phyloP scores from a whole-genome alignment of 1,140 invertebrate species.

The Ditylenchus dipsaci region DNA sequence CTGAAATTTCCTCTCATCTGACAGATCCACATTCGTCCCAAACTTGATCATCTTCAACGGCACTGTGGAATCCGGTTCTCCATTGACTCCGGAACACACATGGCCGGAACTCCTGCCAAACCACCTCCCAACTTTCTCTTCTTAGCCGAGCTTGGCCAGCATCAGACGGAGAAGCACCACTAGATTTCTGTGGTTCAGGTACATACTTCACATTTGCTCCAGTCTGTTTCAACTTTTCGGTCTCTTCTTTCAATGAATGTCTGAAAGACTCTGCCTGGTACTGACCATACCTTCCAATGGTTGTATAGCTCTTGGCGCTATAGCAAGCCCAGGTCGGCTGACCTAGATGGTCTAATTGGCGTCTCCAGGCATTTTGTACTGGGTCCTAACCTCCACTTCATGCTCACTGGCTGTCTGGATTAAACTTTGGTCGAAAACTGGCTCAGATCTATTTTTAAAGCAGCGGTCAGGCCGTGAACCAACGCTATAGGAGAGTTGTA shows the following conservation, averaged over 20 bases:
- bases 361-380: conserved; percentile 60
- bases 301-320: conserved; percentile 85
- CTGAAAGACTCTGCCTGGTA: conserved; percentile 97
- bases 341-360: conserved; percentile 82
- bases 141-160: background rate
- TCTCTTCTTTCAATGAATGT: conserved; percentile 72
- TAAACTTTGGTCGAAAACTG: conserved; percentile 96
- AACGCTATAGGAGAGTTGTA: conserved; percentile 93
- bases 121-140: background rate
- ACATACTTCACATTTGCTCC: background rate
- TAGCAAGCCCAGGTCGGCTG: conserved; percentile 85
- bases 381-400: conserved; percentile 70
- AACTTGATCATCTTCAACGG: conserved; percentile 68
- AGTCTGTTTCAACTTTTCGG: conserved; percentile 43
- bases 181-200: background rate
- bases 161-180: background rate
- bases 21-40: conserved; percentile 98
- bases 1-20: conserved; percentile 92
- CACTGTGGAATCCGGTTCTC: background rate
- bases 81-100: background rate
- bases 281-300: conserved; percentile 80
- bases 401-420: conserved; percentile 98
- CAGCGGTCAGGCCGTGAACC: conserved; percentile 65
- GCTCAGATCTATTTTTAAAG: conserved; percentile 71
- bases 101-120: background rate